Base-by-base conservation (phyloP, 2,888 invertebrate species). In the Rugalucina vietnamica region DNA sequence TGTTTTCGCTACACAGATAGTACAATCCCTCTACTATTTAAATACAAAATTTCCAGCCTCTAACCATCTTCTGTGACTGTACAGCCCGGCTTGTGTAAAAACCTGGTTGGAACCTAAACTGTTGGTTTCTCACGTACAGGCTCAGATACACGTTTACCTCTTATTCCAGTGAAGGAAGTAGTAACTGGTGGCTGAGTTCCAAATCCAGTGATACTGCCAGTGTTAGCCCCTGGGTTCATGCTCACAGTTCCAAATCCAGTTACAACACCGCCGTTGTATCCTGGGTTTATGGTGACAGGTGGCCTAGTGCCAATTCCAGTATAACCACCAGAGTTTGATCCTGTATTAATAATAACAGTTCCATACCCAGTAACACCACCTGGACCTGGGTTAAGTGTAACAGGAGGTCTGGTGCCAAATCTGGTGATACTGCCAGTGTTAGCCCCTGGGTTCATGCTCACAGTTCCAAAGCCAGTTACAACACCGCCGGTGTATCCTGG, bases 121-220 rank as follows among this genome's bases (percentile, higher is more conserved):
- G n/a, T n/a, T n/a, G n/a, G n/a, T n/a, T n/a, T n/a, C n/a, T n/a
- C n/a, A n/a, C n/a, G n/a, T n/a, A n/a, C n/a, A n/a, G n/a, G n/a
- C n/a, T n/a, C n/a, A n/a, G n/a, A n/a, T 54, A 18, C 8, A 5
- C 29, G 60, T 32, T 24, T 77, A 78, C 79, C 71, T 50, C 74
- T 27, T 74, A 32, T 39, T 76, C 81, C 81, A 57, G 81, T 81
- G 27, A 81, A 54, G 18, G 76, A 34, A 5, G 43, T 36, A 10
- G 37, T 14, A 3, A 37, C 4, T 12, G 8, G 4, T 4, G 27
- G 37, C 5, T 36, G 37, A 5, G 2, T 36, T 71, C n/a, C n/a
- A n/a, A 37, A 36, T 4, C 71, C 71, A 71, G n/a, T 24, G 36
- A 32, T 60, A n/a, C n/a, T n/a, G 43, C 76, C 76, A 60, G 81